These are phyloP conservation scores for Celastrina argiolus DNA, from an alignment of 2,888 invertebrate genomes.

Conservation along the genomic window DNA sequence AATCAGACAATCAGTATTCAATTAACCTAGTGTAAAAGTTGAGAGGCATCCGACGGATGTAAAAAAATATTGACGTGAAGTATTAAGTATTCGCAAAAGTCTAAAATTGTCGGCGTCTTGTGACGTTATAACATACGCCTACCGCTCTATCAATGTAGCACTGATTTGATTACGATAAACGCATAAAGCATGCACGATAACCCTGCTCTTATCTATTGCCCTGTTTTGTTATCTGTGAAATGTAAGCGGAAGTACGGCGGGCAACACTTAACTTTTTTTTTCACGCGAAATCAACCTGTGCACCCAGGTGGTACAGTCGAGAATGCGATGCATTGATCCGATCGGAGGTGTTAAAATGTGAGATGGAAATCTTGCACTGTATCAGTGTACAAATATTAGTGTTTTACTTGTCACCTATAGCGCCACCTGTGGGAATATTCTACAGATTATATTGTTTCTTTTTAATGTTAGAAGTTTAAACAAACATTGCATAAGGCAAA, in stretches of 20 bases:
- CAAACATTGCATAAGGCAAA: not conserved
- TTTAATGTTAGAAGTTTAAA: not conserved
- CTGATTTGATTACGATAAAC: slow-evolving; percentile 60
- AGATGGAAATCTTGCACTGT: slow-evolving; percentile 24
- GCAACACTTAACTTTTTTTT: slow-evolving; percentile 10
- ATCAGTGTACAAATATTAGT: slow-evolving; percentile 26
- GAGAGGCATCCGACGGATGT: too few species aligned
- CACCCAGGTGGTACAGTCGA: not conserved
- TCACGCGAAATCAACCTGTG: slow-evolving; percentile 10
- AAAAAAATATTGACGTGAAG: too few species aligned
- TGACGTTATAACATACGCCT: slow-evolving; percentile 11
- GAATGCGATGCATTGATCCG: not conserved
- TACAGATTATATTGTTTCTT: slow-evolving; percentile 16
- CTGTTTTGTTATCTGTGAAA: slow-evolving; percentile 55
- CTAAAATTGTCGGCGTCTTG: not conserved
- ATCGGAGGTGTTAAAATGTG: slow-evolving; percentile 12
- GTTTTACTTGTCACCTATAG: slow-evolving; percentile 18
- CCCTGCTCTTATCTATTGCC: slow-evolving; percentile 47
- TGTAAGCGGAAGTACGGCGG: slow-evolving; percentile 47
- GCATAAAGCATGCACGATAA: slow-evolving; percentile 49
- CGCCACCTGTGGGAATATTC: slow-evolving; percentile 17
- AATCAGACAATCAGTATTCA: too few species aligned
- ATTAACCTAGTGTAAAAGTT: too few species aligned
- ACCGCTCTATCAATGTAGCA: slow-evolving; percentile 26
- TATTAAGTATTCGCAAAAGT: too few species aligned